These are phyloP conservation scores for Phymorhynchus buccinoides DNA, from an alignment of 1,140 invertebrate genomes.

Conservation along the genomic window DNA sequence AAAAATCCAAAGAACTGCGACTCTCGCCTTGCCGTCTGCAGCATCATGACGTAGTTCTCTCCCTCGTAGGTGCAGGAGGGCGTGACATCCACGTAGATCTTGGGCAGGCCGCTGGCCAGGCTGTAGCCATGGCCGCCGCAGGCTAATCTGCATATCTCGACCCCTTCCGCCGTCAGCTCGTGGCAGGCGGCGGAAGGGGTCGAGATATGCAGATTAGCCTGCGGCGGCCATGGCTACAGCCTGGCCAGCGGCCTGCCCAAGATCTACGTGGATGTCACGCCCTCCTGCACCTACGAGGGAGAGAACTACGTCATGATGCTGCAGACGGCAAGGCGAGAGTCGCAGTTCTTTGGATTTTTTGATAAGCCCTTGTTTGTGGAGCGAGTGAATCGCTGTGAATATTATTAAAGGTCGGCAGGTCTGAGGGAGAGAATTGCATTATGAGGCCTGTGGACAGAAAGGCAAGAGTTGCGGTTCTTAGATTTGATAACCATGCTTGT, in stretches of 20 bases:
- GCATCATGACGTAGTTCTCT: constrained; percentile 91
- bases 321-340: constrained; percentile 91
- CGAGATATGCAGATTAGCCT: constrained; percentile 86
- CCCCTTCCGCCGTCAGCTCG: constrained; percentile 83
- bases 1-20: too few species aligned
- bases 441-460: too few species aligned
- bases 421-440: too few species aligned
- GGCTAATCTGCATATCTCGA: constrained; percentile 86
- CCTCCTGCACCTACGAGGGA: constrained; percentile 94
- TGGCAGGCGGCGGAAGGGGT: constrained; percentile 82
- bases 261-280: constrained; percentile 86
- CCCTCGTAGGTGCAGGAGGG: constrained; percentile 95
- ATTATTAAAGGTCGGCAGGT: too few species aligned
- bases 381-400: too few species aligned
- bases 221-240: constrained; percentile 96
- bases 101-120: constrained; percentile 86
- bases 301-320: constrained; percentile 93
- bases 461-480: too few species aligned
- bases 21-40: constrained; percentile 92
- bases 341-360: too few species aligned
- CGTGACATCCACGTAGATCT: constrained; percentile 85
- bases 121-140: constrained; percentile 97
- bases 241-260: constrained; percentile 87
- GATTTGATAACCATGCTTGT: too few species aligned
- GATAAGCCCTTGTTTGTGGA: too few species aligned